Percentiles rank a stretch among this genome's conserved stretches.
These are phyloP conservation scores for Tyrophagus putrescentiae DNA, from an alignment of 1,140 invertebrate species.

Conservation along the genomic window DNA sequence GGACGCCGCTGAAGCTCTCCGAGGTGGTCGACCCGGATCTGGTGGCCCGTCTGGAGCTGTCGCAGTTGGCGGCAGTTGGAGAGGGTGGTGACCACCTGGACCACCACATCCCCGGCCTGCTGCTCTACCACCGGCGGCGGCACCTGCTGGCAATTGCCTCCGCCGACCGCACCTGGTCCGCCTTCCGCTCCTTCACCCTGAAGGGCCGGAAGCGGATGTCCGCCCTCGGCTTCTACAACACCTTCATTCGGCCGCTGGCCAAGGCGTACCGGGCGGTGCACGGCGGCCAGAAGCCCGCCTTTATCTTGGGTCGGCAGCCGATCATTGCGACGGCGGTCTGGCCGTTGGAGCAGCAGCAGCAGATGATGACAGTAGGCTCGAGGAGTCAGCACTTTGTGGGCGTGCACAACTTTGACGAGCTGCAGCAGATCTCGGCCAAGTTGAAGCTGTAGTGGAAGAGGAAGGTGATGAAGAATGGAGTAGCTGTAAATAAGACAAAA, in stretches of 20 bases:
- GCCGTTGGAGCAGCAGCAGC: too few species aligned
- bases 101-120: background rate
- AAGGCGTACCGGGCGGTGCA: background rate
- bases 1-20: background rate
- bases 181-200: constrained; percentile 21
- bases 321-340: background rate
- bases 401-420: constrained; percentile 3
- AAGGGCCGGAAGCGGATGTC: constrained; percentile 23
- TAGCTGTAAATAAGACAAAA: too few species aligned
- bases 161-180: constrained; percentile 26
- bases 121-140: constrained; percentile 16
- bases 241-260: constrained; percentile 24
- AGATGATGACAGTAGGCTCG: background rate
- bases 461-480: too few species aligned
- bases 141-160: constrained; percentile 20
- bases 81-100: too few species aligned
- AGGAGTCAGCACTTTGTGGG: background rate
- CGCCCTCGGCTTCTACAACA: constrained; percentile 28
- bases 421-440: background rate
- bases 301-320: background rate
- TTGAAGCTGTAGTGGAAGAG: background rate
- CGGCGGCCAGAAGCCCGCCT: constrained; percentile 1
- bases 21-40: constrained; percentile 18
- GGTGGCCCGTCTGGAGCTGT: background rate
- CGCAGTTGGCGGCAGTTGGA: too few species aligned